Evolutionary conservation across 2,888 invertebrate genomes (phyloP).

Genomic region (Notodonta dromedarius): DNA sequence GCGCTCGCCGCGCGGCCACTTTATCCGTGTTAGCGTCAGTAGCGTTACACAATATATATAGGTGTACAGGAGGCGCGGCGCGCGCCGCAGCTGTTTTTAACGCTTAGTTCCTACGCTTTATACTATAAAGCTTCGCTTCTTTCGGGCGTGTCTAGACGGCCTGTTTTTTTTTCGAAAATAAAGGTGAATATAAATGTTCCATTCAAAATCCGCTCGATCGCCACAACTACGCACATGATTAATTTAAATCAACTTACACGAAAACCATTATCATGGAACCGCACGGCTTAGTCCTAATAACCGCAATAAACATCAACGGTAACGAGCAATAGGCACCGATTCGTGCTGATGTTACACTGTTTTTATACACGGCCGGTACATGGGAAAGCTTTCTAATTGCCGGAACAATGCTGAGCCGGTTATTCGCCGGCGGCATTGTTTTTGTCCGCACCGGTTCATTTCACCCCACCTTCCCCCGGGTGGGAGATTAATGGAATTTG

Average conservation of each 20-base stretch:
- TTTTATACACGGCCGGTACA: conserved; percentile 84
- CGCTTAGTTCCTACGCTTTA: no score
- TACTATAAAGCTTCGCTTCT: no score
- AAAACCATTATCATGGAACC: conserved; percentile 75
- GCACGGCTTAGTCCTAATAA: conserved; percentile 81
- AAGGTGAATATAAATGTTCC: neutral
- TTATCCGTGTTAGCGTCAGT: no score
- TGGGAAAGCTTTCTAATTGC: conserved; percentile 85
- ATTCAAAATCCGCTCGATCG: conserved; percentile 3
- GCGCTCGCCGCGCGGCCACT: no score
- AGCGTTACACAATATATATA: no score
- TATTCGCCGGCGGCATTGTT: conserved; percentile 84
- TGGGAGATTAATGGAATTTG: conserved; percentile 84
- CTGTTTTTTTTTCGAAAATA: no score
- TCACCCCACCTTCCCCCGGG: conserved; percentile 78
- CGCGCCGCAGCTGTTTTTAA: no score
- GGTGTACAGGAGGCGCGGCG: no score
- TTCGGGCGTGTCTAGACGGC: no score
- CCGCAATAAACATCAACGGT: conserved; percentile 83
- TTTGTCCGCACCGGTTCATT: conserved; percentile 83
- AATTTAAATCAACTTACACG: conserved; percentile 70
- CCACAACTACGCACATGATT: conserved; percentile 46
- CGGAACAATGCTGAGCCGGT: conserved; percentile 84
- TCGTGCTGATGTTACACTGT: conserved; percentile 84
- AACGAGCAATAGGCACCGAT: conserved; percentile 83